These are phyloP conservation scores for Scylla paramamosain DNA, from an alignment of 1,140 invertebrate genomes.

Conservation along the genomic window DNA sequence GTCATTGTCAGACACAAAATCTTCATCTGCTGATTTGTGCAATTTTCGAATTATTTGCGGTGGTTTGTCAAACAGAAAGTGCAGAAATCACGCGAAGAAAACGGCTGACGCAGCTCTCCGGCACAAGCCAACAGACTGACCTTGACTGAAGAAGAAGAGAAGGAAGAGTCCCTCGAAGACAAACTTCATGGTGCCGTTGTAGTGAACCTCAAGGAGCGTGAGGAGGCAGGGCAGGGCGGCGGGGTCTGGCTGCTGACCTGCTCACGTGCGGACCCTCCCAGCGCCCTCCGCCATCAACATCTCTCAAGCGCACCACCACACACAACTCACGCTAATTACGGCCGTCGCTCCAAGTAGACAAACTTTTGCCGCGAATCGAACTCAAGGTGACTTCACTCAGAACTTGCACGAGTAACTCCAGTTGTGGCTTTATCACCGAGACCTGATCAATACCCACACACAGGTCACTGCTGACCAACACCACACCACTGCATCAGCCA, in stretches of 20 bases:
- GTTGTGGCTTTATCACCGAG: neutral
- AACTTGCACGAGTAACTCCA: conserved; percentile 32
- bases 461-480: conserved; percentile 39
- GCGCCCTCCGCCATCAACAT: neutral
- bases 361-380: neutral
- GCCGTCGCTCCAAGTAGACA: conserved; percentile 28
- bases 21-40: neutral
- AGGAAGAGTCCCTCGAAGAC: neutral
- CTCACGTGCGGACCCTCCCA: conserved; percentile 33
- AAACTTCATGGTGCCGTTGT: conserved; percentile 19
- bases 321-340: neutral
- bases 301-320: conserved; percentile 39
- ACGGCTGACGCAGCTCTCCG: neutral
- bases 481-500: neutral
- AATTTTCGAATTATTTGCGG: neutral
- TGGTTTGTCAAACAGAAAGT: neutral
- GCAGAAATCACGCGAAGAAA: neutral
- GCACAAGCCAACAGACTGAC: conserved; percentile 27
- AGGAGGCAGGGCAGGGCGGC: neutral
- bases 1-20: neutral
- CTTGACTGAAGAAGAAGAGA: conserved; percentile 47
- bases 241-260: neutral
- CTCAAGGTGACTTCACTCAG: neutral
- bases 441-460: neutral
- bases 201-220: neutral